Evolutionary conservation across 1,140 invertebrate species (phyloP), one percentile per base, ranked within the genome.

Genomic region (Leptoteleia sp.): DNA sequence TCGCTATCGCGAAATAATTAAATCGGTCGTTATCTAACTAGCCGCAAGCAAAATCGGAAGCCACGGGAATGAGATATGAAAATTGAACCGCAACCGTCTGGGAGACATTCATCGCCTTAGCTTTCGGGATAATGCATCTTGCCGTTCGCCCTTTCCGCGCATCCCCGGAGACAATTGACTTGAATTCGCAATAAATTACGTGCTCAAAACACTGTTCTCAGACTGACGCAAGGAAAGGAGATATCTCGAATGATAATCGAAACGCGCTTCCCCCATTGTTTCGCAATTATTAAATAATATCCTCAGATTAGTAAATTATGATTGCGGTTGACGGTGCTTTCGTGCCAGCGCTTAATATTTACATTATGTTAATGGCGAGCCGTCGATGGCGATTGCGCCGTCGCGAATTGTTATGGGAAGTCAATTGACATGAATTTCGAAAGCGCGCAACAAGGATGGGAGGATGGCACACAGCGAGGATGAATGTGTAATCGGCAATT

Each of bases 221-320:
- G 59, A 59, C 70, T 47, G 48, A 48, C 38, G 47, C 27, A 71
- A 50, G 38, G 42, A 48, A n/a, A n/a, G n/a, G n/a, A 65, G 70
- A 59, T 65, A 73, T 62, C 57, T 73, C 19, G 27, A n/a, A 25
- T 6, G 38, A 54, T 62, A 54, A 62, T 54, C 55, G 29, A 62
- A 45, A 27, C 38, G 4, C 35, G 25, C n/a, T 37, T 57, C 19
- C 17, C 45, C 16, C 25, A 62, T 57, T 65, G 73, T 67, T 75
- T 75, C 52, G 43, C 43, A 75, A 59, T 67, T 65, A 65, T 65
- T 67, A 65, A 65, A 65, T 73, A 73, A 73, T 64, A 55, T 57
- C 48, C 19, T 64, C 16, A 50, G 33, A 65, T 73, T 72, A 55
- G 29, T 57, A 40, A 64, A 64, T 61, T 37, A 25, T 12, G 38